A percentile compares a stretch with the other conserved stretches of the same genome.
phyloP scores from a whole-genome alignment of 2,888 invertebrate species.

The Scaptomyza parva region DNA sequence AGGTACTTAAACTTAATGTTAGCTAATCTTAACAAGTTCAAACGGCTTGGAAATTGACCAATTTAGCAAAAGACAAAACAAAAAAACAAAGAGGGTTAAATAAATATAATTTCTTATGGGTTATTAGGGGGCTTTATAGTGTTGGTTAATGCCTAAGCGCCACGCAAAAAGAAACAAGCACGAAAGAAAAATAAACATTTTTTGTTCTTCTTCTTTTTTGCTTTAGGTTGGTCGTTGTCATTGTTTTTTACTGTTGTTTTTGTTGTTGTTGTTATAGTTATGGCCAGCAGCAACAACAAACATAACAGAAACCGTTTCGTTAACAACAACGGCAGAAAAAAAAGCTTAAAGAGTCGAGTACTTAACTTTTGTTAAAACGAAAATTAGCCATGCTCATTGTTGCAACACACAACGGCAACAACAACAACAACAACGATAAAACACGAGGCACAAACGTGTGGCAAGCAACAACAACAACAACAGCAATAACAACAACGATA shows the following conservation, averaged over 20 bases:
- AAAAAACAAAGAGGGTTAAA: background rate
- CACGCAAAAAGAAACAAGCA: constrained; percentile 45
- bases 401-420: constrained; percentile 63
- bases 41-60: constrained; percentile 46
- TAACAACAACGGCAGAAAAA: constrained; percentile 61
- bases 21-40: constrained; percentile 18
- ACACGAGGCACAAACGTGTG: constrained; percentile 62
- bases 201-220: constrained; percentile 18
- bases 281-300: constrained; percentile 19
- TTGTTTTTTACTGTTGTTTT: constrained; percentile 23
- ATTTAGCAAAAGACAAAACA: constrained; percentile 18
- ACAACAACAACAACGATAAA: constrained; percentile 44
- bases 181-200: constrained; percentile 33
- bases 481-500: constrained; percentile 45
- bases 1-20: constrained; percentile 31
- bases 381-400: constrained; percentile 78
- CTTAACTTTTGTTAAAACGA: constrained; percentile 75
- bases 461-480: constrained; percentile 57
- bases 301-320: constrained; percentile 47
- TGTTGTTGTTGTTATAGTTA: constrained; percentile 41
- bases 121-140: constrained; percentile 16
- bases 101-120: constrained; percentile 35
- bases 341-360: constrained; percentile 64
- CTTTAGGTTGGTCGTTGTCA: constrained; percentile 15
- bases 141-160: constrained; percentile 54